phyloP scores from a whole-genome alignment of 2,888 invertebrate species.

The Schizotus pectinicornis region DNA sequence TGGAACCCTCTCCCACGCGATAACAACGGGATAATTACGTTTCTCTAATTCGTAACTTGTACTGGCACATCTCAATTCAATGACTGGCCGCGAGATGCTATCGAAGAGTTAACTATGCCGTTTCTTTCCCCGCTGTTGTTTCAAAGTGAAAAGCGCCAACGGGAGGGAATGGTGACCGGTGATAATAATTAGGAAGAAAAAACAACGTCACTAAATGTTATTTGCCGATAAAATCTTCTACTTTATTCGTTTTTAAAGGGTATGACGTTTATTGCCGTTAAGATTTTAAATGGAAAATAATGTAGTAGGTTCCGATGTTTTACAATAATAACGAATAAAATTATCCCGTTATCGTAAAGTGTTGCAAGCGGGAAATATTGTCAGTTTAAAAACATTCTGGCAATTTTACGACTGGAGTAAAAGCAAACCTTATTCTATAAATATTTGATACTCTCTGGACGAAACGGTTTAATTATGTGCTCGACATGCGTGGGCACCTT shows the following conservation, averaged over 20 bases:
- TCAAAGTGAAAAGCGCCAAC: too few species aligned
- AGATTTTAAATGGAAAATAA: constrained; percentile 29
- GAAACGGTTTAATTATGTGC: constrained; percentile 14
- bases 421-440: constrained; percentile 21
- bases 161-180: background rate
- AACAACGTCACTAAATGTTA: constrained; percentile 15
- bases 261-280: constrained; percentile 32
- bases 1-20: too few species aligned
- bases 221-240: constrained; percentile 30
- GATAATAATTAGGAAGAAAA: constrained; percentile 24
- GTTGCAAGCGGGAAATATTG: constrained; percentile 21
- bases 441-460: constrained; percentile 19
- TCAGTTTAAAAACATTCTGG: constrained; percentile 27
- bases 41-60: too few species aligned
- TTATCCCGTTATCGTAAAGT: constrained; percentile 28
- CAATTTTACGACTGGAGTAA: constrained; percentile 21
- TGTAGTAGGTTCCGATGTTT: constrained; percentile 29
- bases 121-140: too few species aligned
- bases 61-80: too few species aligned
- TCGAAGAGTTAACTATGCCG: too few species aligned
- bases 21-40: too few species aligned
- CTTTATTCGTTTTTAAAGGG: constrained; percentile 34
- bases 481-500: background rate
- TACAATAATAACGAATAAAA: constrained; percentile 27
- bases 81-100: too few species aligned